Percentiles rank a stretch among this genome's conserved stretches.
phyloP scores from a whole-genome alignment of 2,888 invertebrate genomes.

The Cephonodes hylas region DNA sequence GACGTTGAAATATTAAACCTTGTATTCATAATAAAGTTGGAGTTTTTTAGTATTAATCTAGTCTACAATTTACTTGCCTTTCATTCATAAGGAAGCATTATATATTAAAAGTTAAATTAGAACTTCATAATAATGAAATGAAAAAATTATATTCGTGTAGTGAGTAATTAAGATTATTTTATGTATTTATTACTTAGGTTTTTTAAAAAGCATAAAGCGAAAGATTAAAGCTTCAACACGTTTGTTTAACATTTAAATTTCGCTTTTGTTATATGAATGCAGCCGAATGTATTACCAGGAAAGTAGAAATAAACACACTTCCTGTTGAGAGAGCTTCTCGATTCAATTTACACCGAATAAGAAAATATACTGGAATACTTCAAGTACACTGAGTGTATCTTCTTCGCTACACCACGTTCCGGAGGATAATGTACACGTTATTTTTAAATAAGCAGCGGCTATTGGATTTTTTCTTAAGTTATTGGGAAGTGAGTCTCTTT shows the following conservation, averaged over 20 bases:
- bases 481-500: too few relatives aligned
- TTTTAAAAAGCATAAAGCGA: not conserved
- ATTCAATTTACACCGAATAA: slow-evolving; percentile 19
- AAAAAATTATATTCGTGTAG: not conserved
- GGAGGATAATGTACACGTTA: not conserved
- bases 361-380: slow-evolving; percentile 12
- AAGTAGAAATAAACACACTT: slow-evolving; percentile 15
- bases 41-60: slow-evolving; percentile 6
- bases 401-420: not conserved
- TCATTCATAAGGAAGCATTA: too few relatives aligned
- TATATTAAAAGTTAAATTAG: not conserved
- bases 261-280: not conserved
- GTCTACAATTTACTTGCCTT: too few relatives aligned
- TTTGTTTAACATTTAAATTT: not conserved
- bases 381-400: slow-evolving; percentile 1
- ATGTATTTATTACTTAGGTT: not conserved
- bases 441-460: not conserved
- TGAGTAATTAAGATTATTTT: not conserved
- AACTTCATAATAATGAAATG: not conserved
- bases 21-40: slow-evolving; percentile 39
- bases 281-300: slow-evolving; percentile 1
- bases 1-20: slow-evolving; percentile 60
- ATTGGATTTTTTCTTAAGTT: too few relatives aligned
- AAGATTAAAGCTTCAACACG: not conserved
- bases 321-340: slow-evolving; percentile 12